Percentiles rank a stretch among this genome's conserved stretches.
Evolutionary conservation across 2,888 invertebrate genomes (phyloP).

Genomic region (Ectemnius continuus): DNA sequence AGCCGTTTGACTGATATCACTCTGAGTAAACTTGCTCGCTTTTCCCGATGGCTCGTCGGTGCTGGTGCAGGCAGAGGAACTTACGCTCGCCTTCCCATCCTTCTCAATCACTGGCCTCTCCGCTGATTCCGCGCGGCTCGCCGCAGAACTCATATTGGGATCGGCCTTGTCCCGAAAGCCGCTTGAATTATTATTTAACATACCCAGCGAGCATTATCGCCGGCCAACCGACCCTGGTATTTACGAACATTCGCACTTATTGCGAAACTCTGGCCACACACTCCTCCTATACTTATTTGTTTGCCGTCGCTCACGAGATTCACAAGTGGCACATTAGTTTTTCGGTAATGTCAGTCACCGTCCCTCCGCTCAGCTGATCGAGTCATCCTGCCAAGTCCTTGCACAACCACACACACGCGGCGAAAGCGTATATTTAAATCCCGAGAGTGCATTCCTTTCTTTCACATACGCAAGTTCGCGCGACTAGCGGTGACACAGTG

Average conservation of each 20-base stretch:
- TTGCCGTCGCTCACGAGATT: neutral
- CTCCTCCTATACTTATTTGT: neutral
- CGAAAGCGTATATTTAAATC: conserved; percentile 9
- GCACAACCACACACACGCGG: conserved; percentile 31
- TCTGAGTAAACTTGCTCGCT: conserved; percentile 71
- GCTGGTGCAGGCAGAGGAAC: neutral
- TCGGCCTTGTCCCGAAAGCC: conserved; percentile 8
- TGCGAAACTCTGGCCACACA: too few relatives aligned
- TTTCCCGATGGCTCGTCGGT: conserved; percentile 45
- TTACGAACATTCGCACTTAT: too few relatives aligned
- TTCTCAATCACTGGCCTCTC: conserved; percentile 25
- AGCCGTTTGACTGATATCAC: conserved; percentile 61
- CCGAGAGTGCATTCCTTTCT: conserved; percentile 4
- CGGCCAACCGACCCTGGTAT: too few relatives aligned
- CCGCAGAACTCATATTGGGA: conserved; percentile 10
- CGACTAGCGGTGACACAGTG: neutral
- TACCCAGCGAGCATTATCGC: neutral
- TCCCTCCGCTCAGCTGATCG: conserved; percentile 29
- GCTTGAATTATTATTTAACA: conserved; percentile 32
- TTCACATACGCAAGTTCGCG: neutral
- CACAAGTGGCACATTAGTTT: conserved; percentile 13
- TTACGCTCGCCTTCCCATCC: conserved; percentile 36
- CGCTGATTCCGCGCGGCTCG: conserved; percentile 17
- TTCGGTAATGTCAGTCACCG: conserved; percentile 24
- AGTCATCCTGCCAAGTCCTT: conserved; percentile 24